Evolutionary conservation across 2,797 vertebrate genomes (phyloP).

Genomic region (Simalia tracyae): DNA sequence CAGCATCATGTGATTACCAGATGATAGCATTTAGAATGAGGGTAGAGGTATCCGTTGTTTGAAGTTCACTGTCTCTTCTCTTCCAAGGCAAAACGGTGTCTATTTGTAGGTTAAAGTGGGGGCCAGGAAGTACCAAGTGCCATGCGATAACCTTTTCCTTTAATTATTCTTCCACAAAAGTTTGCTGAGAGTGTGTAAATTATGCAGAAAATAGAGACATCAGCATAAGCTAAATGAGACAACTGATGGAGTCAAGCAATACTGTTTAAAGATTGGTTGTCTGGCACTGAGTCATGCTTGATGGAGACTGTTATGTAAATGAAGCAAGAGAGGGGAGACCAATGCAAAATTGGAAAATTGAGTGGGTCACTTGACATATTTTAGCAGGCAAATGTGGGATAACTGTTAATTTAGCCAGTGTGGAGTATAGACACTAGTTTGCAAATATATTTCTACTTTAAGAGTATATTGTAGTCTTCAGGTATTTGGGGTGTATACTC

Average conservation of each 20-base stretch:
- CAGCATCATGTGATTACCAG: too few relatives aligned
- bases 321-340: neutral
- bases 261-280: neutral
- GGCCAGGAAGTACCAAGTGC: neutral
- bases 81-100: neutral
- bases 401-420: neutral
- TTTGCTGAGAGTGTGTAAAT: neutral
- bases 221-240: slow-evolving; percentile 1
- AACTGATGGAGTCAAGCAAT: slow-evolving; percentile 17
- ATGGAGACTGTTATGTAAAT: neutral
- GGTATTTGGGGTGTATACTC: neutral
- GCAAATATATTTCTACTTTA: neutral
- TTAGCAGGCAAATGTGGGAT: neutral
- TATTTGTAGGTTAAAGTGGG: neutral
- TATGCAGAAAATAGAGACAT: slow-evolving; percentile 2
- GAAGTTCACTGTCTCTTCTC: neutral
- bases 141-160: neutral
- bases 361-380: neutral
- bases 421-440: neutral
- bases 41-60: too few relatives aligned
- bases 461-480: neutral
- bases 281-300: neutral
- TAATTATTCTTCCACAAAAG: neutral
- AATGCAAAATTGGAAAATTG: neutral
- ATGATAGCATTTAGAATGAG: too few relatives aligned